Percentiles rank a stretch among this genome's conserved stretches.
Conservation (phyloP, 2,888 invertebrate genomes). For the Drosophila borborema region DNA sequence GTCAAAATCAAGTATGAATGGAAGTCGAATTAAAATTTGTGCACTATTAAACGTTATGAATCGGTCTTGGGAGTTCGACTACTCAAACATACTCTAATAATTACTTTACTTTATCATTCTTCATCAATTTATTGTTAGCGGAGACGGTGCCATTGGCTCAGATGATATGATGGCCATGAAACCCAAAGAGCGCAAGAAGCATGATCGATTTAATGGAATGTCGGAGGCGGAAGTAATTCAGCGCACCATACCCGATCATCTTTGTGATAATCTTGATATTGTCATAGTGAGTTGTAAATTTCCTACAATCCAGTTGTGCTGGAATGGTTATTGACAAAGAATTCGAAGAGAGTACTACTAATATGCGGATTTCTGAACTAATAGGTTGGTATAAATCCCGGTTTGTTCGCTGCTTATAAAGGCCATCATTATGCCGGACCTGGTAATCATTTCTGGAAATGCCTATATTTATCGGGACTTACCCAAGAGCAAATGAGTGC, state of each 20-base stretch:
- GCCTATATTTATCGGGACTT: conserved; percentile 96
- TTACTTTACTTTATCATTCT: neutral
- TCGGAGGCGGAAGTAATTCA: conserved; percentile 98
- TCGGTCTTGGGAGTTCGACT: neutral
- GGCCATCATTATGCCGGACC: conserved; percentile 99
- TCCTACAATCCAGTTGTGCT: conserved; percentile 36
- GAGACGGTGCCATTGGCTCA: conserved; percentile 10
- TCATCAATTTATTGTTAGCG: conserved; percentile 12
- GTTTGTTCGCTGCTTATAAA: conserved; percentile 98
- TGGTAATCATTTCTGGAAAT: conserved; percentile 99
- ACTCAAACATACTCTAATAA: neutral
- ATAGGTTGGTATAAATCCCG: conserved; percentile 99
- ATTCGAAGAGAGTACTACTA: neutral
- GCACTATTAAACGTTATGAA: neutral
- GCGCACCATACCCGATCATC: conserved; percentile 96
- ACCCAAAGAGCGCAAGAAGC: conserved; percentile 94
- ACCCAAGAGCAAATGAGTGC: conserved; percentile 98
- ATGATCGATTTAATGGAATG: conserved; percentile 98
- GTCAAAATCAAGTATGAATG: too few species aligned
- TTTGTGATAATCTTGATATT: conserved; percentile 97
- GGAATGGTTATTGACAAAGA: neutral
- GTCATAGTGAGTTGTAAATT: conserved; percentile 96
- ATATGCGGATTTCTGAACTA: neutral
- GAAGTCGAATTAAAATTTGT: too few species aligned
- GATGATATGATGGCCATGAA: conserved; percentile 49